Percentiles rank a stretch among this genome's conserved stretches.
phyloP scores from a whole-genome alignment of 2,797 vertebrate species.

The Diceros bicornis region DNA sequence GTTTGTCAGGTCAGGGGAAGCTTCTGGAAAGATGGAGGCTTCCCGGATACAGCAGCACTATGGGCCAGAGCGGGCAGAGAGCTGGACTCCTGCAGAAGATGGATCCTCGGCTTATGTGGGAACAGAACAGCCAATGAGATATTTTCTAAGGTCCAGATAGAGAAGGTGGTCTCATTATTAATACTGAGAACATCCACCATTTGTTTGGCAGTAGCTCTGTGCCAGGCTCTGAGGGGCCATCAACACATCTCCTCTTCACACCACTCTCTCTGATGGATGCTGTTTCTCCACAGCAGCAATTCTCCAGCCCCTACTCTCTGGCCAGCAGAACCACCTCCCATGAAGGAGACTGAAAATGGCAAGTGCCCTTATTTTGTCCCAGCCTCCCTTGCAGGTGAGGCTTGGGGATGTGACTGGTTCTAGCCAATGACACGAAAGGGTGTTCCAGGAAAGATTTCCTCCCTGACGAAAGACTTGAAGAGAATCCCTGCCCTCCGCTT shows the following conservation, averaged over 20 bases:
- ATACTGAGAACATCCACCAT: neutral
- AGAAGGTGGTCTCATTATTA: neutral
- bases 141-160: neutral
- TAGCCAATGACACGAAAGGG: neutral
- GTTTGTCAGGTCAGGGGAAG: neutral
- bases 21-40: neutral
- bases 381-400: neutral
- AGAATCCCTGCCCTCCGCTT: neutral
- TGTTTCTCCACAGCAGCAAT: neutral
- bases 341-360: neutral
- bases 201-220: neutral
- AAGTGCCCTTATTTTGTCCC: neutral
- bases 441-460: neutral
- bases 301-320: neutral
- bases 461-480: neutral
- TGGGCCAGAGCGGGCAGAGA: neutral
- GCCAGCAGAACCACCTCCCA: neutral
- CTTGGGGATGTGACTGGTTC: neutral
- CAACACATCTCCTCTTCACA: neutral
- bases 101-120: neutral
- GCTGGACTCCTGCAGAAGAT: neutral
- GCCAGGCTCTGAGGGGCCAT: neutral
- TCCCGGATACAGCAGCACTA: neutral
- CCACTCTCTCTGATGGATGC: neutral
- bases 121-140: neutral